Evolutionary conservation across 2,888 invertebrate genomes (phyloP), one percentile per base, ranked within the genome.

Genomic region (Andrena bucephala): DNA sequence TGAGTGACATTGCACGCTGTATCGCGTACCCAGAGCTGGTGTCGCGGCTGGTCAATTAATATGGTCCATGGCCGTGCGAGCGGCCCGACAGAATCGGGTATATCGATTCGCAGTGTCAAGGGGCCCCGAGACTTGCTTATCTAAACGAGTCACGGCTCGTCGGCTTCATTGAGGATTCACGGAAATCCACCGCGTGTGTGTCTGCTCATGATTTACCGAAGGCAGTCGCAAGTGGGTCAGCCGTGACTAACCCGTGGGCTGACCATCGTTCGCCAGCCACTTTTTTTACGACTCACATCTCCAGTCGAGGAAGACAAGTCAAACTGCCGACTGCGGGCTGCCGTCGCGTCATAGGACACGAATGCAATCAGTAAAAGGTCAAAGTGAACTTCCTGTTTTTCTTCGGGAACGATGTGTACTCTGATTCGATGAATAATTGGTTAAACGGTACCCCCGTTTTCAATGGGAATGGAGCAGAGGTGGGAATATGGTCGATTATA

Each of bases 121-220:
- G 81, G 83, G 78, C 75, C 42, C 42, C 76, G 63, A 29, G 63
- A 29, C 71, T 42, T 84, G 77, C 73, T 89, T 88, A 87, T 88
- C 89, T 78, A 78, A 77, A 81, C 82, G 79, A 87, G 85, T 89
- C 89, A 85, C 88, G 89, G 77, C 75, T 76, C 81, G 82, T 69
- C 82, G 77, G 81, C 84, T 87, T 89, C 84, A 87, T 85, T 84
- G 77, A 81, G 77, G 85, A 88, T 88, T 88, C 87, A 88, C 88
- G 87, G 88, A 87, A 89, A 89, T 89, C 82, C 82, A 79, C 42
- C 63, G 77, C 67, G 72, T 65, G 62, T 73, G 73, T 68, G 81
- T 74, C 77, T 65, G 31, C 65, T 68, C 81, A 80, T 89, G 89
- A 88, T 88, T 89, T 88, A 87, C 83, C 66, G 89, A 75, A 82